A percentile compares a stretch with the other conserved stretches of the same genome.
phyloP scores from a whole-genome alignment of 2,797 vertebrate genomes.

The Antennarius maculatus region DNA sequence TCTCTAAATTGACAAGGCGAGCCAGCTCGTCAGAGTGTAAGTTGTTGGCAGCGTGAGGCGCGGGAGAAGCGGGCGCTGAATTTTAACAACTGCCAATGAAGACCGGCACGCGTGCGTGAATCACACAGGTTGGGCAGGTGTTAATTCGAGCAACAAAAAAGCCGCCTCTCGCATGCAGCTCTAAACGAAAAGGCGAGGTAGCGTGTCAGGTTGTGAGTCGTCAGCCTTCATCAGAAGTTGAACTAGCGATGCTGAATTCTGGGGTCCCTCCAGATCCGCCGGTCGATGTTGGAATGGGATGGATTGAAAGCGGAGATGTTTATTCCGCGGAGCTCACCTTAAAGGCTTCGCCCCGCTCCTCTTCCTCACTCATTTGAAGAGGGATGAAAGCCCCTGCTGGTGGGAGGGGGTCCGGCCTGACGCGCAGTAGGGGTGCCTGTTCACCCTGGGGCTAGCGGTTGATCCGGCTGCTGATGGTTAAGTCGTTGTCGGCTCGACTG shows the following conservation, averaged over 20 bases:
- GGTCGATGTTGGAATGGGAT: too few species aligned
- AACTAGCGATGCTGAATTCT: too few species aligned
- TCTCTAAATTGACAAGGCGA: background rate
- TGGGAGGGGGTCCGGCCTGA: slow-evolving; percentile 47
- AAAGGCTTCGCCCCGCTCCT: slow-evolving; percentile 24
- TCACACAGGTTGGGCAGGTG: too few species aligned
- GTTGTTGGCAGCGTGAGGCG: background rate
- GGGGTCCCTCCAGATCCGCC: too few species aligned
- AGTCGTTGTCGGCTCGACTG: slow-evolving; percentile 44
- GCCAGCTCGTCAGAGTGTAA: background rate
- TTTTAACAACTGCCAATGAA: background rate
- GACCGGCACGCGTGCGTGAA: too few species aligned
- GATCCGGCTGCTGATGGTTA: slow-evolving; percentile 63
- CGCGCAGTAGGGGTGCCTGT: slow-evolving; percentile 55
- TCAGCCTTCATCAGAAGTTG: too few species aligned
- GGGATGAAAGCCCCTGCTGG: slow-evolving; percentile 51
- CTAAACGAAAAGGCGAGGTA: too few species aligned
- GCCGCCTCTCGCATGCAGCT: too few species aligned
- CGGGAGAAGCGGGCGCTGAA: background rate
- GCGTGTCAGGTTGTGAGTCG: too few species aligned
- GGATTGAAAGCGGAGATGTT: too few species aligned
- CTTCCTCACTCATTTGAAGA: slow-evolving; percentile 20
- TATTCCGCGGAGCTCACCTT: slow-evolving; percentile 7
- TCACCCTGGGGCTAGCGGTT: slow-evolving; percentile 54
- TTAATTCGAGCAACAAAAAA: background rate